Percentiles rank a stretch among this genome's conserved stretches.
These are phyloP conservation scores for Lasioglossum villosulum DNA, from an alignment of 2,888 invertebrate species.

Conservation along the genomic window DNA sequence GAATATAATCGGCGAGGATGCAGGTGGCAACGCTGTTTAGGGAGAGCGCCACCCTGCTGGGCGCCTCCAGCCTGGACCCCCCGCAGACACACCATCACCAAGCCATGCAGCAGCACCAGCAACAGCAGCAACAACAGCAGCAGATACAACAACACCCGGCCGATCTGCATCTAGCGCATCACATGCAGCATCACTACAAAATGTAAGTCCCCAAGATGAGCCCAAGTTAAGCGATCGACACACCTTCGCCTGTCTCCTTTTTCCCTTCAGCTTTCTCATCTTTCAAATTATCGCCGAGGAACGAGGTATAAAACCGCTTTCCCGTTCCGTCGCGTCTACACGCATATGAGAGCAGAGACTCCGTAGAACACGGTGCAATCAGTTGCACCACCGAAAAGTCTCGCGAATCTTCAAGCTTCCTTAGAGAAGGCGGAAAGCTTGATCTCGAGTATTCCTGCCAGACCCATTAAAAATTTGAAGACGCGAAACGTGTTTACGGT, in stretches of 20 bases:
- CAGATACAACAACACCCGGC: constrained; percentile 80
- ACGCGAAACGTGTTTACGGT: not conserved
- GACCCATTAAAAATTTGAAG: not conserved
- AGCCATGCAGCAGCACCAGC: constrained; percentile 74
- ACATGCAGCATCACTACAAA: constrained; percentile 84
- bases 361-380: not conserved
- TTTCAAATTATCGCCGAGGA: not conserved
- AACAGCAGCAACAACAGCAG: constrained; percentile 77
- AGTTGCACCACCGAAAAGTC: not conserved
- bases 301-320: not conserved
- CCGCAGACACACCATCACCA: constrained; percentile 82
- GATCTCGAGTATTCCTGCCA: not conserved
- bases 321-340: not conserved
- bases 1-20: constrained; percentile 83
- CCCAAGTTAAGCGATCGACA: not conserved
- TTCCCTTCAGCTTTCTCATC: not conserved
- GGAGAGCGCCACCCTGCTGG: constrained; percentile 88
- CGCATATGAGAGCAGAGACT: not conserved
- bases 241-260: not conserved
- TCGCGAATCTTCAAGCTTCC: not conserved
- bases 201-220: constrained; percentile 77
- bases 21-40: constrained; percentile 89
- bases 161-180: constrained; percentile 82
- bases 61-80: constrained; percentile 87
- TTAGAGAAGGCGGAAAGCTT: not conserved